phyloP scores from a whole-genome alignment of 2,888 invertebrate genomes.

The Caradrina kadenii region DNA sequence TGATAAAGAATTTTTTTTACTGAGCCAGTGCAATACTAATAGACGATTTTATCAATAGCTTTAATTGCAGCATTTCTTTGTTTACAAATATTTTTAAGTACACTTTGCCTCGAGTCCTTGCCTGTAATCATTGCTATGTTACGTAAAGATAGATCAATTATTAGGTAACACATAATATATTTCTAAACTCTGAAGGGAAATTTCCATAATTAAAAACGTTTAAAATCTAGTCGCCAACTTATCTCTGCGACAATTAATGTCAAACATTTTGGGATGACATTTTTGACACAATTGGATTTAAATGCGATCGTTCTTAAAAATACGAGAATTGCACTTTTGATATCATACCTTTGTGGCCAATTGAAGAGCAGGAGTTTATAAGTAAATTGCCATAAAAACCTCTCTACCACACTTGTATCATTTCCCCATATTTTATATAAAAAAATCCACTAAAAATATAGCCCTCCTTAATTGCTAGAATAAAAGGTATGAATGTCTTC shows the following conservation, averaged over 20 bases:
- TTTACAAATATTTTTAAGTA: slow-evolving; percentile 42
- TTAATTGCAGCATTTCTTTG: slow-evolving; percentile 60
- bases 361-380: too few species aligned
- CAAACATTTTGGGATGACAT: too few species aligned
- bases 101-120: slow-evolving; percentile 29
- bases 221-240: neutral
- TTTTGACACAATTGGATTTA: neutral
- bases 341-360: too few species aligned
- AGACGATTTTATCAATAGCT: slow-evolving; percentile 49
- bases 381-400: too few species aligned
- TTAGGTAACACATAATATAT: neutral
- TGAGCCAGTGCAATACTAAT: slow-evolving; percentile 48
- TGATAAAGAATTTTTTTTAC: slow-evolving; percentile 1
- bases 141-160: too few species aligned
- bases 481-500: neutral
- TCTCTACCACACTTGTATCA: too few species aligned
- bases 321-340: neutral
- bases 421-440: too few species aligned
- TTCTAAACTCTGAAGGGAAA: too few species aligned
- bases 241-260: neutral
- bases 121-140: slow-evolving; percentile 6
- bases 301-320: neutral
- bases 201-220: neutral
- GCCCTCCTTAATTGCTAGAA: neutral
- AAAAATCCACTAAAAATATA: too few species aligned